Conservation (phyloP, 2,797 vertebrate species). For the Dryobates pubescens region DNA sequence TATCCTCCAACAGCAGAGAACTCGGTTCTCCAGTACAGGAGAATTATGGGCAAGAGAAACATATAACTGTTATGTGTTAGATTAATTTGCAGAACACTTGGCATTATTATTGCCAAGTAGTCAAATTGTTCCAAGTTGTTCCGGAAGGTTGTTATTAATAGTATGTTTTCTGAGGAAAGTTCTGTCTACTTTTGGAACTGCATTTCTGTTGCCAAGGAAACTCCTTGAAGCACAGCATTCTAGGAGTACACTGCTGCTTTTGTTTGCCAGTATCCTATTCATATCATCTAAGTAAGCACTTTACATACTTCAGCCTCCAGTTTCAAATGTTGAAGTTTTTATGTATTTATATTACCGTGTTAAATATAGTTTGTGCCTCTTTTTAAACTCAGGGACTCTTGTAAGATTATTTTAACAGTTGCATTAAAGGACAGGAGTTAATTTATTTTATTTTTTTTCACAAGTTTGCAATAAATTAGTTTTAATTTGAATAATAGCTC, state of each 20-base stretch:
- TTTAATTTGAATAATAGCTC: conserved; percentile 80
- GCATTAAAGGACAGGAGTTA: conserved; percentile 2
- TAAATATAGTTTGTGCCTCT: conserved; percentile 59
- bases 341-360: conserved; percentile 60
- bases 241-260: conserved; percentile 85
- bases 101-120: conserved; percentile 85
- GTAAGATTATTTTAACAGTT: conserved; percentile 66
- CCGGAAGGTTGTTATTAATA: conserved; percentile 89
- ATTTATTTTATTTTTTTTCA: neutral
- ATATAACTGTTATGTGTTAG: conserved; percentile 79
- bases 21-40: conserved; percentile 56
- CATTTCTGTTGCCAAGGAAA: conserved; percentile 87
- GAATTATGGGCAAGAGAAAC: conserved; percentile 77
- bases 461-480: conserved; percentile 76
- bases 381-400: neutral
- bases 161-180: conserved; percentile 86
- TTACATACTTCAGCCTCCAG: conserved; percentile 75
- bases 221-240: conserved; percentile 84
- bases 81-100: conserved; percentile 89
- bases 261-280: conserved; percentile 84
- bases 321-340: conserved; percentile 73
- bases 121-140: conserved; percentile 86
- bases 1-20: conserved; percentile 65
- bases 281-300: conserved; percentile 81
- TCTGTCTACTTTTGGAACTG: conserved; percentile 89